A percentile compares a stretch with the other conserved stretches of the same genome.
phyloP scores from a whole-genome alignment of 2,888 invertebrate genomes.

The Fragum sueziense region DNA sequence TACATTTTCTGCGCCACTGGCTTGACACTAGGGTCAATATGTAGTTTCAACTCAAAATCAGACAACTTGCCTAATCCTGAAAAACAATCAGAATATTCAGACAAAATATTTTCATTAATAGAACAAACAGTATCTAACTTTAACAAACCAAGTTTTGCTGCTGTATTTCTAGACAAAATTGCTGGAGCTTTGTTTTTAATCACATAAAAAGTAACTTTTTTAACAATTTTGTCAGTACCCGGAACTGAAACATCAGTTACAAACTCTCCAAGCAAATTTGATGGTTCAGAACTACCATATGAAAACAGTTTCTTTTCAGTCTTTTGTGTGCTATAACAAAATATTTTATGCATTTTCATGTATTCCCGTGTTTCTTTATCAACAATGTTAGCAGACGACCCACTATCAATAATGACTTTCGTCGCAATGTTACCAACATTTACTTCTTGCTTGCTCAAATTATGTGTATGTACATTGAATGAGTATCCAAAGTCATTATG shows the following conservation, averaged over 20 bases:
- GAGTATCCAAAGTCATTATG: no score
- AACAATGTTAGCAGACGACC: not conserved
- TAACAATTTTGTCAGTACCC: not conserved
- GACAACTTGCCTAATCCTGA: constrained; percentile 27
- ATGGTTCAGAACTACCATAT: constrained; percentile 24
- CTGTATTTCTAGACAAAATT: constrained; percentile 2
- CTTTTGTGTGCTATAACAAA: not conserved
- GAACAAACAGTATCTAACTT: not conserved
- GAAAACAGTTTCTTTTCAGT: constrained; percentile 7
- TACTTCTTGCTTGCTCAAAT: not conserved
- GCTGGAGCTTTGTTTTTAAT: constrained; percentile 11
- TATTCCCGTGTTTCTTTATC: not conserved
- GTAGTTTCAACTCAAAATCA: constrained; percentile 3
- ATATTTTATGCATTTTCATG: not conserved
- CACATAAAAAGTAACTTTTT: constrained; percentile 5
- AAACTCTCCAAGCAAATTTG: constrained; percentile 16
- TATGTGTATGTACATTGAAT: not conserved
- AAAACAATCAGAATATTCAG: not conserved
- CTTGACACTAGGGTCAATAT: not conserved
- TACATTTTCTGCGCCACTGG: not conserved
- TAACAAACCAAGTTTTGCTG: not conserved
- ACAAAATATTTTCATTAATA: not conserved
- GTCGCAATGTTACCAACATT: not conserved
- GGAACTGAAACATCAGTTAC: not conserved
- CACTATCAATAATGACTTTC: not conserved